Evolutionary conservation across 2,113 vertebrate species (phyloP).

Genomic region (Dinomys branickii): DNA sequence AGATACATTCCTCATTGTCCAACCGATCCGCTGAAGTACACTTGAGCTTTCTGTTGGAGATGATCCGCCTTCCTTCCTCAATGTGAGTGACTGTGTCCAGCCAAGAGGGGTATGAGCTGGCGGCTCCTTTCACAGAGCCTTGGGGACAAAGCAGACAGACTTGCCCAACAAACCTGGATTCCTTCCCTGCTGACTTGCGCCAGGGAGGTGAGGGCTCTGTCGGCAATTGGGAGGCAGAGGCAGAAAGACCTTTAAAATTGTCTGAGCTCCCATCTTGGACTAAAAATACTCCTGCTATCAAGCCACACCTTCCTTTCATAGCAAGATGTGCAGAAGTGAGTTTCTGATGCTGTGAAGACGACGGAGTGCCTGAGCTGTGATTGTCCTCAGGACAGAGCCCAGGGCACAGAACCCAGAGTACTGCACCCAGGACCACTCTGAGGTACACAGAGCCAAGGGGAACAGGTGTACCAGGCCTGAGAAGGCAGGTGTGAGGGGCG

Average conservation of each 20-base stretch:
- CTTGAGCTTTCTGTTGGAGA: not conserved
- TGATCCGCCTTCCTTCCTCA: not conserved
- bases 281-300: no score
- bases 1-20: not conserved
- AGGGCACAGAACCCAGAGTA: no score
- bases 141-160: accelerated
- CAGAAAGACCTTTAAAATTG: not conserved
- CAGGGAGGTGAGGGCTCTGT: no score
- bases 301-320: not conserved
- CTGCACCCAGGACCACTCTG: no score
- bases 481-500: no score
- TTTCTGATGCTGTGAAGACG: not conserved
- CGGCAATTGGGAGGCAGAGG: no score
- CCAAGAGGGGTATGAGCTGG: not conserved
- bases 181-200: not conserved
- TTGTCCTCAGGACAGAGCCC: no score
- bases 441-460: no score
- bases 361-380: no score
- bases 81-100: no score
- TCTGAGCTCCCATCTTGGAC: not conserved
- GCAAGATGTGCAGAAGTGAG: not conserved
- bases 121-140: not conserved
- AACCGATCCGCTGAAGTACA: not conserved
- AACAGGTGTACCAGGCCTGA: no score
- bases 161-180: accelerated